These are phyloP conservation scores for Eupithecia exiguata DNA, from an alignment of 2,888 invertebrate species.

Conservation along the genomic window DNA sequence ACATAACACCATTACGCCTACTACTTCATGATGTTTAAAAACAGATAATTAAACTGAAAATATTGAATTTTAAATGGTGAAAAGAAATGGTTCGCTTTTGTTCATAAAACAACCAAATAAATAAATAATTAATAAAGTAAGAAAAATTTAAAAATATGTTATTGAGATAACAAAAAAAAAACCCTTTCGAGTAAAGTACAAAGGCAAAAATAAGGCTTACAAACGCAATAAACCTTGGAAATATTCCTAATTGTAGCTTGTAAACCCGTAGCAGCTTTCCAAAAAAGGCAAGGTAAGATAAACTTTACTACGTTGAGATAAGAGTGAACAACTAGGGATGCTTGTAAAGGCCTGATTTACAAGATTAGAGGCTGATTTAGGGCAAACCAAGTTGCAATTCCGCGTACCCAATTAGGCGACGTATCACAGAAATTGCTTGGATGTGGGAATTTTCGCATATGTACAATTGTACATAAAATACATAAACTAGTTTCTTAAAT, in stretches of 20 bases:
- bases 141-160: too few relatives aligned
- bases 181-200: constrained; percentile 4
- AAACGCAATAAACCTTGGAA: constrained; percentile 26
- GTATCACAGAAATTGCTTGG: neutral
- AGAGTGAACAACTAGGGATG: constrained; percentile 1
- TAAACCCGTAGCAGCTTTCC: constrained; percentile 20
- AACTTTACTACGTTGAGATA: constrained; percentile 18
- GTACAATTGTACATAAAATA: too few relatives aligned
- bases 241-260: constrained; percentile 35
- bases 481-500: neutral
- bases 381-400: constrained; percentile 1
- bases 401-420: neutral
- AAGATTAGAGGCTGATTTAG: constrained; percentile 16
- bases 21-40: too few relatives aligned
- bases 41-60: too few relatives aligned
- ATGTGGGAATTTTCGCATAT: neutral
- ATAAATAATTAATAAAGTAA: too few relatives aligned
- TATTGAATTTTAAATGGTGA: too few relatives aligned
- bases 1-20: too few relatives aligned
- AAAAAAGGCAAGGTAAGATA: constrained; percentile 21
- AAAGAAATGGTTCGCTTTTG: too few relatives aligned
- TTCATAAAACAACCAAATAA: too few relatives aligned
- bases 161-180: too few relatives aligned
- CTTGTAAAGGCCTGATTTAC: constrained; percentile 12
- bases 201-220: constrained; percentile 5